Conservation (phyloP, 2,113 vertebrate species). For the Pseudonaja textilis region DNA sequence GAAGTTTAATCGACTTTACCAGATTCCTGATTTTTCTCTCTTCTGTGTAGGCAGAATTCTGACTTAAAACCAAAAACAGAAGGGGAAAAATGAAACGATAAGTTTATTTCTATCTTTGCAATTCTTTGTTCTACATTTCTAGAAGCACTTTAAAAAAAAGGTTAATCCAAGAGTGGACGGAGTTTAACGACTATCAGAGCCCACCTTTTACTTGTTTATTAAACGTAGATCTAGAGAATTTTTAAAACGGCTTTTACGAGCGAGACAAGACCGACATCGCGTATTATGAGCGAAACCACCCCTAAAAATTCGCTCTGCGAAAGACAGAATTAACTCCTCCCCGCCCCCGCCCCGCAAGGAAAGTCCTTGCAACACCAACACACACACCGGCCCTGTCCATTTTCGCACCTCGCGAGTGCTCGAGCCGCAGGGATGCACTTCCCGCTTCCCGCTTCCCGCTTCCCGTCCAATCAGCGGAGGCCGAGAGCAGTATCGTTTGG, state of each 20-base stretch:
- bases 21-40: neutral
- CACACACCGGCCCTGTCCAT: neutral
- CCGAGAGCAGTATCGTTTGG: neutral
- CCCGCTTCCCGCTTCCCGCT: neutral
- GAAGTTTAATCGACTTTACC: neutral
- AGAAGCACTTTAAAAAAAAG: neutral
- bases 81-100: neutral
- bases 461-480: neutral
- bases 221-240: neutral
- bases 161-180: neutral
- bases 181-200: neutral
- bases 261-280: neutral
- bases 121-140: neutral
- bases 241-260: neutral
- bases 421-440: neutral
- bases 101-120: neutral
- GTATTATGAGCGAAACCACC: neutral
- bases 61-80: neutral
- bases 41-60: neutral
- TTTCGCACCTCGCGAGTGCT: neutral
- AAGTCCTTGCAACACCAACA: neutral
- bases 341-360: neutral
- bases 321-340: neutral
- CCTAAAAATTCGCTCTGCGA: neutral
- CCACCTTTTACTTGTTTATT: neutral